phyloP scores from a whole-genome alignment of 1,140 invertebrate genomes.

The Lordiphosa mommai region DNA sequence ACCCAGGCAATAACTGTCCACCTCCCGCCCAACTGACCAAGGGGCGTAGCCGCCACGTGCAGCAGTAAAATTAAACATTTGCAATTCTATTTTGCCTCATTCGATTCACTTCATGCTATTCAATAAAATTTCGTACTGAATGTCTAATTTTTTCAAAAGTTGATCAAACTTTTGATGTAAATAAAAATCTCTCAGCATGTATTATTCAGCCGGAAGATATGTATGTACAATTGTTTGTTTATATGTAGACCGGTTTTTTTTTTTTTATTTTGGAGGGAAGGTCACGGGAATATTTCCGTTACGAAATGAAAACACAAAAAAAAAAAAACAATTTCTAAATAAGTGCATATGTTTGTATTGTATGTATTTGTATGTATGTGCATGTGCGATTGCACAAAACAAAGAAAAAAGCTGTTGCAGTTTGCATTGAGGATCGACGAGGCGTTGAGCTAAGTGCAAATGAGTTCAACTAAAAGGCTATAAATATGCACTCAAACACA shows the following conservation, averaged over 20 bases:
- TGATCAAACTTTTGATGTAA: too few relatives aligned
- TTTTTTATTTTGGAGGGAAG: conserved; percentile 42
- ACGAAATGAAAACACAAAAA: neutral
- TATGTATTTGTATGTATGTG: neutral
- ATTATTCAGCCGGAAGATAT: conserved; percentile 20
- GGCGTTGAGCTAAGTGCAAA: conserved; percentile 51
- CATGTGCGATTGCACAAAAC: conserved; percentile 17
- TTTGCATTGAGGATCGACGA: conserved; percentile 24
- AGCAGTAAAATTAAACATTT: too few relatives aligned
- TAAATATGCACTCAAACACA: conserved; percentile 40
- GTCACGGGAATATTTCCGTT: conserved; percentile 50
- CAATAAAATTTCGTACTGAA: too few relatives aligned
- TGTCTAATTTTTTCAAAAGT: too few relatives aligned
- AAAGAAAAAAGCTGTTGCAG: conserved; percentile 42
- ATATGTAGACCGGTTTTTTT: conserved; percentile 14
- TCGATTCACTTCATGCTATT: too few relatives aligned
- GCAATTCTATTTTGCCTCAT: too few relatives aligned
- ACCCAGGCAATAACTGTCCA: too few relatives aligned
- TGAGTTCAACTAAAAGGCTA: conserved; percentile 72
- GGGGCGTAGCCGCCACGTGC: too few relatives aligned
- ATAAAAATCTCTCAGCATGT: too few relatives aligned
- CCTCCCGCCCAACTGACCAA: too few relatives aligned
- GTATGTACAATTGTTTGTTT: neutral
- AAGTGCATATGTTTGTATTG: neutral
- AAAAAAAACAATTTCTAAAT: conserved; percentile 15